Percentiles rank a stretch among this genome's conserved stretches.
These are phyloP conservation scores for Neogale vison DNA, from an alignment of 2,113 vertebrate species.

Conservation along the genomic window DNA sequence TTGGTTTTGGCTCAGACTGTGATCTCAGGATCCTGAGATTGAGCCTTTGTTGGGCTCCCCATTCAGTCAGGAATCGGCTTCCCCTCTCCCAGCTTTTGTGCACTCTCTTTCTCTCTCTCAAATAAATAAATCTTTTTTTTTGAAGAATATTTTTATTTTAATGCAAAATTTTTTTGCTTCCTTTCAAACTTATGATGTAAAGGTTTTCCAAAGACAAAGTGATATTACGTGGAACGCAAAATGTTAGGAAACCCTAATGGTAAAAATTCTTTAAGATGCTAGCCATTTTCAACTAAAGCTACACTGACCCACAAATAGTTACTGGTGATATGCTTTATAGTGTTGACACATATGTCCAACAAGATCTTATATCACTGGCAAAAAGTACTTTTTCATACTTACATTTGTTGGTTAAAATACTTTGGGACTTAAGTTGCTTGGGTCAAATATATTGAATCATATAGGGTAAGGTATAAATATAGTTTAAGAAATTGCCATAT, in stretches of 20 bases:
- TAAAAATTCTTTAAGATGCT: constrained; percentile 35
- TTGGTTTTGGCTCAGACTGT: not conserved
- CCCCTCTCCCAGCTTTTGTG: not conserved
- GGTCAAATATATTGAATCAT: constrained; percentile 41
- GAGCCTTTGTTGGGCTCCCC: not conserved
- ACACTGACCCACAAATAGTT: not conserved
- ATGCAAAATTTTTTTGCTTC: not conserved
- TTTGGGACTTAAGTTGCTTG: constrained; percentile 21
- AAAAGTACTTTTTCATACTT: constrained; percentile 10
- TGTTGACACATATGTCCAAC: constrained; percentile 12
- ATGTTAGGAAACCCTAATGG: constrained; percentile 47
- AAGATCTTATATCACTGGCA: constrained; percentile 17
- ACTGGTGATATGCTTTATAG: constrained; percentile 13
- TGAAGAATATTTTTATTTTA: constrained; percentile 5
- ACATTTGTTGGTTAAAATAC: constrained; percentile 46
- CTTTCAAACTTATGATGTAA: constrained; percentile 47
- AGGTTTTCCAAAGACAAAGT: constrained; percentile 40
- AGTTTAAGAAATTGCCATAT: not conserved
- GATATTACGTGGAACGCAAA: constrained; percentile 27
- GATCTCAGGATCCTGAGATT: not conserved
- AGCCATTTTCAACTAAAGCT: constrained; percentile 40
- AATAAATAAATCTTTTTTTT: not conserved
- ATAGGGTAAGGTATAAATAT: not conserved
- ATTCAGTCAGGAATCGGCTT: not conserved
- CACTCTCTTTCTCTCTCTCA: not conserved